phyloP scores from a whole-genome alignment of 2,797 vertebrate species.

The Ciconia nigra region DNA sequence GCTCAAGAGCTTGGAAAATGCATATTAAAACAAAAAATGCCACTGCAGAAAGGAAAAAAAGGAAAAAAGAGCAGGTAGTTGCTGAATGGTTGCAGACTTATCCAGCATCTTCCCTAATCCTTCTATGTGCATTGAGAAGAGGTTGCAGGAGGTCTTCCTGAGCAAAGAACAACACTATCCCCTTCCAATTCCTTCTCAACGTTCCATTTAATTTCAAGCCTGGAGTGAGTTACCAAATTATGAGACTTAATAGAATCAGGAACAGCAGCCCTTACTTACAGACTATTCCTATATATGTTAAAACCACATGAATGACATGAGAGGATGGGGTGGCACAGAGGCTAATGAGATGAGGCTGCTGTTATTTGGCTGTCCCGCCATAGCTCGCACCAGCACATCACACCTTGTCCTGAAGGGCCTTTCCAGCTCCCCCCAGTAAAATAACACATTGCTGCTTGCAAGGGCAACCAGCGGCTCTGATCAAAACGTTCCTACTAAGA shows the following conservation, averaged over 20 bases:
- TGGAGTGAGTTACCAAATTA: neutral
- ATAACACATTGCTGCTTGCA: neutral
- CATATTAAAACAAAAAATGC: neutral
- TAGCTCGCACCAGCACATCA: neutral
- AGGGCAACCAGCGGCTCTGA: neutral
- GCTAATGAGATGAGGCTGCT: neutral
- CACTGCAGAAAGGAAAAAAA: neutral
- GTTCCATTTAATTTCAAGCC: neutral
- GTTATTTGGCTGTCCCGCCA: rapidly evolving
- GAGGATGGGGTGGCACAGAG: neutral
- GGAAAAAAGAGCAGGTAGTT: neutral
- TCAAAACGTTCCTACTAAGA: neutral
- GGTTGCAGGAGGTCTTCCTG: neutral
- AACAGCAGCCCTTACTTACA: neutral
- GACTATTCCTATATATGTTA: neutral
- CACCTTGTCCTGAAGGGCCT: neutral
- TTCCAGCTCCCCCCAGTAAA: neutral
- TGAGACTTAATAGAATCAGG: neutral
- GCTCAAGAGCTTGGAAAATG: neutral
- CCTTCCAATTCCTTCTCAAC: neutral
- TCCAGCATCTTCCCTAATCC: neutral
- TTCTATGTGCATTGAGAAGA: neutral
- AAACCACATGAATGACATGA: neutral
- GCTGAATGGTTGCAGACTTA: neutral
- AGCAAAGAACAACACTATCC: neutral